Evolutionary conservation across 2,888 invertebrate genomes (phyloP).

Genomic region (Euzetes globulus): DNA sequence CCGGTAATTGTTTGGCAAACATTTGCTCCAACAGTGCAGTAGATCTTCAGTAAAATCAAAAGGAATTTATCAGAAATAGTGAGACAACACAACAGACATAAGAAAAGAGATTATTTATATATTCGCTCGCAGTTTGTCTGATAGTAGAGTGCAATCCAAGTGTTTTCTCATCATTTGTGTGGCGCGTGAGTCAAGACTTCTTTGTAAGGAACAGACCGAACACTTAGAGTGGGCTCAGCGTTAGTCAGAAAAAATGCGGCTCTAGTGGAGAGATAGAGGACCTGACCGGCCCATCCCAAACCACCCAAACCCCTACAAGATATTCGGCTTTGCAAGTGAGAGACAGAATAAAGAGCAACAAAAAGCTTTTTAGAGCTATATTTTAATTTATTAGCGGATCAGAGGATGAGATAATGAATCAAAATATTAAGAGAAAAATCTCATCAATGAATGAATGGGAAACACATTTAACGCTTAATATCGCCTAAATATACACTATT

Average conservation of each 20-base stretch:
- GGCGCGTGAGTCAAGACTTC: slow-evolving; percentile 22
- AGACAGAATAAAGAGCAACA: not conserved
- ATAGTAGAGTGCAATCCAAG: slow-evolving; percentile 13
- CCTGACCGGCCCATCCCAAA: slow-evolving; percentile 23
- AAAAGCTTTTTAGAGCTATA: slow-evolving; percentile 6
- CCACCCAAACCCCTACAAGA: slow-evolving; percentile 22
- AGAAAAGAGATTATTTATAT: slow-evolving; percentile 19
- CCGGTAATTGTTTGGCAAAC: slow-evolving; percentile 22
- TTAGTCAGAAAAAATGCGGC: not conserved
- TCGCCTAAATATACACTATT: slow-evolving; percentile 19
- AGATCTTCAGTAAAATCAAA: not conserved
- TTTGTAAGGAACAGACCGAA: not conserved
- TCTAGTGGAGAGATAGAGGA: not conserved
- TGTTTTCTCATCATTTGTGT: slow-evolving; percentile 23
- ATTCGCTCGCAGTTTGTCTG: not conserved
- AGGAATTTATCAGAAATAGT: slow-evolving; percentile 7
- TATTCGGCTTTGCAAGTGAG: slow-evolving; percentile 9
- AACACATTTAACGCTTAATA: slow-evolving; percentile 21
- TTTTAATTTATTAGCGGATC: slow-evolving; percentile 26
- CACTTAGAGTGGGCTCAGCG: not conserved
- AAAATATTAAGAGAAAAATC: not conserved
- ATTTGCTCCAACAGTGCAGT: slow-evolving; percentile 10
- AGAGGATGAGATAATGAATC: slow-evolving; percentile 12
- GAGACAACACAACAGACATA: slow-evolving; percentile 4
- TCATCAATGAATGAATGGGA: slow-evolving; percentile 24